These are phyloP conservation scores for Leuciscus waleckii DNA, from an alignment of 2,797 vertebrate species.

Conservation along the genomic window DNA sequence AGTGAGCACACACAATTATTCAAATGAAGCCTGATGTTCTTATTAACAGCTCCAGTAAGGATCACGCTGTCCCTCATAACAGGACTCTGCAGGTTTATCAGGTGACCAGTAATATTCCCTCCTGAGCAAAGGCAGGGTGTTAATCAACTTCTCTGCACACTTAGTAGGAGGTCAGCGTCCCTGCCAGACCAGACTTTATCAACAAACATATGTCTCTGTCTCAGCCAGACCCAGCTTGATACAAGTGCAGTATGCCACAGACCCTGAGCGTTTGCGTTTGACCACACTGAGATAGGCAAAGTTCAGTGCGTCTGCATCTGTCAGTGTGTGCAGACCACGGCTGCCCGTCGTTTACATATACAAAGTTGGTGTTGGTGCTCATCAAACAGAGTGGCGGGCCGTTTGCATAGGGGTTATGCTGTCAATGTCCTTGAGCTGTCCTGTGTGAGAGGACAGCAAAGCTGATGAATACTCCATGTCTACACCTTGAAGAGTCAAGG, in stretches of 20 bases:
- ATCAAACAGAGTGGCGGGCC: slow-evolving; percentile 78
- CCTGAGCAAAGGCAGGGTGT: slow-evolving; percentile 68
- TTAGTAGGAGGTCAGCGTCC: slow-evolving; percentile 60
- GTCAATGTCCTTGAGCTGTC: slow-evolving; percentile 75
- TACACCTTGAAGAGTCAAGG: slow-evolving; percentile 11
- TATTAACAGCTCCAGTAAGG: slow-evolving; percentile 48
- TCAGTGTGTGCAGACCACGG: slow-evolving; percentile 51
- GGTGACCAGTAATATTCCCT: slow-evolving; percentile 57
- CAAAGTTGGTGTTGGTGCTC: slow-evolving; percentile 79
- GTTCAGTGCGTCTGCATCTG: slow-evolving; percentile 31
- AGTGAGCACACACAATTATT: slow-evolving; percentile 11
- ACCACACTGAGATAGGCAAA: slow-evolving; percentile 41
- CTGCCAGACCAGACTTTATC: slow-evolving; percentile 61
- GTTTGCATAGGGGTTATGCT: slow-evolving; percentile 80
- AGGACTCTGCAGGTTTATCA: slow-evolving; percentile 60
- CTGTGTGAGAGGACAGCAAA: slow-evolving; percentile 47
- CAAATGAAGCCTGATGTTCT: slow-evolving; percentile 39
- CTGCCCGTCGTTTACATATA: slow-evolving; percentile 78
- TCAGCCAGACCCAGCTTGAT: slow-evolving; percentile 50
- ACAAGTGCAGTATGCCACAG: slow-evolving; percentile 27
- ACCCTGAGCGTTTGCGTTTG: slow-evolving; percentile 43
- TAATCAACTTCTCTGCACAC: slow-evolving; percentile 76
- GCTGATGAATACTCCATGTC: slow-evolving; percentile 23
- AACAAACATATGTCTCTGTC: slow-evolving; percentile 62
- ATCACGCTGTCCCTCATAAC: slow-evolving; percentile 48